These are phyloP conservation scores for Brienomyrus longianalis DNA, from an alignment of 2,113 vertebrate species.

Conservation along the genomic window DNA sequence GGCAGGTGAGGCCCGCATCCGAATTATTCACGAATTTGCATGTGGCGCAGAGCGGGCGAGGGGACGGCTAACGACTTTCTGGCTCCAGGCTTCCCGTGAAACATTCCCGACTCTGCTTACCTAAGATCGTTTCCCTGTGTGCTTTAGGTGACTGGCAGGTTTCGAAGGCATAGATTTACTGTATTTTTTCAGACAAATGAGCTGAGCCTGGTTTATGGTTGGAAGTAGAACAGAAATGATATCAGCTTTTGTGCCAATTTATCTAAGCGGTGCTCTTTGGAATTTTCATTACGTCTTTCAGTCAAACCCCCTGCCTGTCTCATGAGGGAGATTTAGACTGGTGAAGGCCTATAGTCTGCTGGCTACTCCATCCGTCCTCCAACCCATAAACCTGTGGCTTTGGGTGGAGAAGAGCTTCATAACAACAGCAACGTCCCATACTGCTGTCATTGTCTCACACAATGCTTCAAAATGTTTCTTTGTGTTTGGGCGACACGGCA, in stretches of 20 bases:
- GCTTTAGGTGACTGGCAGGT: not conserved
- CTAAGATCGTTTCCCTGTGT: not conserved
- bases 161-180: not conserved
- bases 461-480: not conserved
- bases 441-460: not conserved
- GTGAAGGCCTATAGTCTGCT: not conserved
- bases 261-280: not conserved
- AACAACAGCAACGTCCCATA: not conserved
- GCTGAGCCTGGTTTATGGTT: not conserved
- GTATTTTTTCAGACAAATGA: not conserved
- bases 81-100: not conserved
- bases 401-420: not conserved
- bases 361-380: not conserved
- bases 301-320: not conserved
- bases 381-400: not conserved
- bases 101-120: not conserved
- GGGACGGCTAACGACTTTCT: conserved; percentile 23
- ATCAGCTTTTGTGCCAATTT: not conserved
- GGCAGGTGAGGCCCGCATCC: conserved; percentile 12
- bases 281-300: not conserved
- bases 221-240: not conserved
- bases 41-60: conserved; percentile 34
- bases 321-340: not conserved
- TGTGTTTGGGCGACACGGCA: not conserved
- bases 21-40: conserved; percentile 55